Evolutionary conservation across 2,888 invertebrate species (phyloP).

Genomic region (Drosophila setosimentum): DNA sequence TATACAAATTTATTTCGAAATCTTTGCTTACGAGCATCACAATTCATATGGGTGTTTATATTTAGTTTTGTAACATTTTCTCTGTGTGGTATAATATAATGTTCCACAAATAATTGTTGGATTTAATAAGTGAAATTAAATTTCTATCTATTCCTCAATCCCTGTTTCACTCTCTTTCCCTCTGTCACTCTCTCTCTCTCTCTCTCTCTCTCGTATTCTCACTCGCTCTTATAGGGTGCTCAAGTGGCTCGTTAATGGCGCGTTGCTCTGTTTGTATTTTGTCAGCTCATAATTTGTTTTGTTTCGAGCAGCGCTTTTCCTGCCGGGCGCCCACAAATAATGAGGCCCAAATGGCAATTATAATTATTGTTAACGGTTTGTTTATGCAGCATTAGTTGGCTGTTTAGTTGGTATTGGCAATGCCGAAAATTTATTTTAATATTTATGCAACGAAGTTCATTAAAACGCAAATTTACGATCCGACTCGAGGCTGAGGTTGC

Average conservation of each 20-base stretch:
- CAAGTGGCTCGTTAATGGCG: constrained; percentile 19
- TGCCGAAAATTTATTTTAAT: constrained; percentile 78
- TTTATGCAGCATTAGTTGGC: constrained; percentile 71
- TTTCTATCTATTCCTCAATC: background rate
- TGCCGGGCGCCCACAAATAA: constrained; percentile 72
- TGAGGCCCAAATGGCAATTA: constrained; percentile 74
- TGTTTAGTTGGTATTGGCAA: constrained; percentile 73
- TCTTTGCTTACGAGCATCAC: background rate
- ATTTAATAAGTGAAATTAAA: background rate
- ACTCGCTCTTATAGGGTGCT: constrained; percentile 20
- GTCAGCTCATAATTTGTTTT: constrained; percentile 73
- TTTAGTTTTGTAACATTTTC: background rate
- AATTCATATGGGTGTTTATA: background rate
- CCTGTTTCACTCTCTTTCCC: background rate
- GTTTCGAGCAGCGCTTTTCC: constrained; percentile 65
- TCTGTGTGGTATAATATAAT: background rate
- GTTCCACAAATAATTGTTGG: background rate
- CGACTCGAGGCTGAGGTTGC: constrained; percentile 69
- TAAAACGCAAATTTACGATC: constrained; percentile 70
- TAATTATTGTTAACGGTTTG: constrained; percentile 80
- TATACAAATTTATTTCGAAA: background rate
- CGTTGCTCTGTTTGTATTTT: constrained; percentile 72
- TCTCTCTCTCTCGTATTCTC: background rate
- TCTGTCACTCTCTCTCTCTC: background rate
- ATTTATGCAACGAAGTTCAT: constrained; percentile 79